phyloP scores from a whole-genome alignment of 1,140 invertebrate species.

The Physella acuta region DNA sequence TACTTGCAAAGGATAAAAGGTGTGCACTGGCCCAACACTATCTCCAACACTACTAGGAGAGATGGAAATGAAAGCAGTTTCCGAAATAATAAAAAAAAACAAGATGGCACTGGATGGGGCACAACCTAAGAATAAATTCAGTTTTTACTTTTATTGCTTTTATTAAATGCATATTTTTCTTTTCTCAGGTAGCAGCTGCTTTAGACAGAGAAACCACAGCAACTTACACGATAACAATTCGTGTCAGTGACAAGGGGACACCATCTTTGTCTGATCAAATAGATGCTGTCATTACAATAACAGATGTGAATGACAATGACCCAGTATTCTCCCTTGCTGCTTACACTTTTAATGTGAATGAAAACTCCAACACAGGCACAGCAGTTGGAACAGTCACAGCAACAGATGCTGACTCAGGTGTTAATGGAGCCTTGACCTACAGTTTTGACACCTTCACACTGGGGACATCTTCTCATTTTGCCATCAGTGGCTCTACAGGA shows the following conservation, averaged over 20 bases:
- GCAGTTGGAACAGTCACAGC: constrained; percentile 31
- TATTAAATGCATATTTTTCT: not conserved
- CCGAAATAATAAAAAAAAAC: too few species aligned
- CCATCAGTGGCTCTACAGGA: constrained; percentile 28
- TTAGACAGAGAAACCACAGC: constrained; percentile 39
- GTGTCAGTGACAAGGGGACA: constrained; percentile 37
- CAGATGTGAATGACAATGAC: constrained; percentile 43
- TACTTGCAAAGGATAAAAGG: too few species aligned
- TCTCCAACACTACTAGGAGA: too few species aligned
- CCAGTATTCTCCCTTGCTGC: constrained; percentile 27
- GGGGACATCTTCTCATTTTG: constrained; percentile 28
- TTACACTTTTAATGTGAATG: constrained; percentile 33
- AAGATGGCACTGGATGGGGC: too few species aligned
- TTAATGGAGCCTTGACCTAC: constrained; percentile 35
- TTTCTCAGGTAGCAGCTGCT: constrained; percentile 20
- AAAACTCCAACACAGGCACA: constrained; percentile 31
- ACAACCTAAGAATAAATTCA: too few species aligned
- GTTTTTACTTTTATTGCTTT: not conserved
- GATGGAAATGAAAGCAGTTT: too few species aligned
- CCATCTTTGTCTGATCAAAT: constrained; percentile 25
- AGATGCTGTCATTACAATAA: constrained; percentile 30
- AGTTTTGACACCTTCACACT: constrained; percentile 32
- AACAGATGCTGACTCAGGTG: constrained; percentile 39
- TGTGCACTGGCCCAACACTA: too few species aligned
- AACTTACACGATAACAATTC: constrained; percentile 32